A percentile compares a stretch with the other conserved stretches of the same genome.
Conservation (phyloP, 2,113 vertebrate genomes). For the Protomyctophum bolini region DNA sequence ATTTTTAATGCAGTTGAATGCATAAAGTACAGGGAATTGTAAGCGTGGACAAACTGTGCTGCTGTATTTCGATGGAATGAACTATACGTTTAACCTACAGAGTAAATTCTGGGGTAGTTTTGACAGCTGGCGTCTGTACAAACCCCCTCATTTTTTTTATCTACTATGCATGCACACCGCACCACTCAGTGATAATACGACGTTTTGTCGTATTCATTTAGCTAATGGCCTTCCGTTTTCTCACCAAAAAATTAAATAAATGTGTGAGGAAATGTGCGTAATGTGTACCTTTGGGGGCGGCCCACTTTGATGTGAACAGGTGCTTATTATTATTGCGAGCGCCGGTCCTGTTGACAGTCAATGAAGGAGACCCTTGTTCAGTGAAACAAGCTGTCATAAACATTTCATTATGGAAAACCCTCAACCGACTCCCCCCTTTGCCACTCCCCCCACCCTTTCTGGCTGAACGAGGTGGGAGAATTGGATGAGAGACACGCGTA, state of each 20-base stretch:
- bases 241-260: not conserved
- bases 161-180: not conserved
- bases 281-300: slow-evolving; percentile 22
- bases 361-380: slow-evolving; percentile 43
- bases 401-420: slow-evolving; percentile 61
- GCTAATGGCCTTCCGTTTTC: not conserved
- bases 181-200: not conserved
- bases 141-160: not conserved
- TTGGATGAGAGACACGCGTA: not conserved
- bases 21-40: not conserved
- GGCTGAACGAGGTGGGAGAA: slow-evolving; percentile 20
- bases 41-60: not conserved
- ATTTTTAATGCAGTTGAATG: slow-evolving; percentile 20
- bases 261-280: not conserved
- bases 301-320: slow-evolving; percentile 28
- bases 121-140: not conserved
- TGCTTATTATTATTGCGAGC: slow-evolving; percentile 40
- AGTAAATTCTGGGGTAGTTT: not conserved
- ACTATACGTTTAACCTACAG: not conserved
- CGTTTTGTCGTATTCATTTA: slow-evolving; percentile 17
- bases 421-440: slow-evolving; percentile 29
- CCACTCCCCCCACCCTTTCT: slow-evolving; percentile 25
- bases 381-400: slow-evolving; percentile 53
- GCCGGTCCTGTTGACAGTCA: slow-evolving; percentile 44
- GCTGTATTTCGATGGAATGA: not conserved